These are phyloP conservation scores for Nicator chloris DNA, from an alignment of 2,113 vertebrate genomes.

Conservation along the genomic window DNA sequence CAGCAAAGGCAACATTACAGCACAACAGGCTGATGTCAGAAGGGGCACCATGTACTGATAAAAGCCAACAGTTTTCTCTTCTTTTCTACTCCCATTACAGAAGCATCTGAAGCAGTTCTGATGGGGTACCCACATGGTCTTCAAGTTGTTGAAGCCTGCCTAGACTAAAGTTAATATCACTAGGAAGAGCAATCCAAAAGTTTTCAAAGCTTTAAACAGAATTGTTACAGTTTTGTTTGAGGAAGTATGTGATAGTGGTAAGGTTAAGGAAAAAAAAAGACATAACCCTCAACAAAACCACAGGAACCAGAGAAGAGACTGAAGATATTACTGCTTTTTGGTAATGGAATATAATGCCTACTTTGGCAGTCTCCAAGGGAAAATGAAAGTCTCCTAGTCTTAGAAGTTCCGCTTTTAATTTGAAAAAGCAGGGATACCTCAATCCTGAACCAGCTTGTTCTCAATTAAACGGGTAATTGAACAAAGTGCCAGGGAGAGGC, in stretches of 20 bases:
- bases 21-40: slow-evolving; percentile 14
- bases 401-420: background rate
- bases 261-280: background rate
- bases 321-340: background rate
- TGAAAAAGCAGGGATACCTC: background rate
- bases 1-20: slow-evolving; percentile 30
- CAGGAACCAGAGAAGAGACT: background rate
- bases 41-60: slow-evolving; percentile 1
- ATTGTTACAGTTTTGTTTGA: background rate
- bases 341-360: background rate
- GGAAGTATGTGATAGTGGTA: background rate
- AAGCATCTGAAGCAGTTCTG: background rate
- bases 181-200: background rate
- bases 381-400: background rate
- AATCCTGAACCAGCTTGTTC: background rate
- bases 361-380: background rate
- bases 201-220: background rate
- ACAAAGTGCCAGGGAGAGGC: background rate
- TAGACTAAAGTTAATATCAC: background rate
- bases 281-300: background rate
- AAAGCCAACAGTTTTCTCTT: background rate
- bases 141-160: background rate
- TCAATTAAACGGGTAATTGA: background rate
- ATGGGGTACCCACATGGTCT: background rate
- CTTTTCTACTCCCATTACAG: background rate